Evolutionary conservation across 2,797 vertebrate genomes (phyloP).

Genomic region (Danio aesculapii): DNA sequence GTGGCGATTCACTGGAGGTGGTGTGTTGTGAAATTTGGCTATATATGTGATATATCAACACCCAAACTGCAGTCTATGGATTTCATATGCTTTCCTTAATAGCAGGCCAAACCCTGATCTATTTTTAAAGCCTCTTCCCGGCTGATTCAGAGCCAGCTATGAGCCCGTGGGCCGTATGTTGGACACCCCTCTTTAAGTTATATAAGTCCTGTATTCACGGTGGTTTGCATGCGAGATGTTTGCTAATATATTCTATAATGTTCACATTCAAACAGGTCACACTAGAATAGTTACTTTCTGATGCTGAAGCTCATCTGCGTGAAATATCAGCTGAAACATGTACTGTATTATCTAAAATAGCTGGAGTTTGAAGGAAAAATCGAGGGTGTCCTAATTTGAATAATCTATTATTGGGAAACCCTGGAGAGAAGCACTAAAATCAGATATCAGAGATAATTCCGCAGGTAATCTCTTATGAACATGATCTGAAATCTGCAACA

Average conservation of each 20-base stretch:
- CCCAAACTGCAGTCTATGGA: conserved; percentile 2
- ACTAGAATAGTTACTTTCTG: neutral
- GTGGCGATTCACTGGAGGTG: conserved; percentile 7
- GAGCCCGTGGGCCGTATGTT: conserved; percentile 4
- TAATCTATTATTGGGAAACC: neutral
- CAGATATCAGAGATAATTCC: neutral
- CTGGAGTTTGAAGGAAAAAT: neutral
- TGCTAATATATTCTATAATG: neutral
- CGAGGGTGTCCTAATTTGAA: neutral
- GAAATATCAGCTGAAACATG: neutral
- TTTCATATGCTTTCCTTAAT: conserved; percentile 21
- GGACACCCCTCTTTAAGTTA: conserved; percentile 26
- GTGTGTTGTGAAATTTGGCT: conserved; percentile 15
- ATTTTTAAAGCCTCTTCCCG: conserved; percentile 21
- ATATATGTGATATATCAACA: neutral
- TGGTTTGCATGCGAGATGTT: neutral
- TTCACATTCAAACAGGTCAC: neutral
- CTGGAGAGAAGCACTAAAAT: neutral
- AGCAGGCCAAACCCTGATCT: conserved; percentile 24
- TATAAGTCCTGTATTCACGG: conserved; percentile 3
- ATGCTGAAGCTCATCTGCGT: neutral
- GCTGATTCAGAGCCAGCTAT: conserved; percentile 28
- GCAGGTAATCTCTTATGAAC: neutral
- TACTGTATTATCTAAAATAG: neutral
- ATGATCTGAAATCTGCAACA: neutral